Evolutionary conservation across 2,113 vertebrate genomes (phyloP).

Genomic region (Apaloderma vittatum): DNA sequence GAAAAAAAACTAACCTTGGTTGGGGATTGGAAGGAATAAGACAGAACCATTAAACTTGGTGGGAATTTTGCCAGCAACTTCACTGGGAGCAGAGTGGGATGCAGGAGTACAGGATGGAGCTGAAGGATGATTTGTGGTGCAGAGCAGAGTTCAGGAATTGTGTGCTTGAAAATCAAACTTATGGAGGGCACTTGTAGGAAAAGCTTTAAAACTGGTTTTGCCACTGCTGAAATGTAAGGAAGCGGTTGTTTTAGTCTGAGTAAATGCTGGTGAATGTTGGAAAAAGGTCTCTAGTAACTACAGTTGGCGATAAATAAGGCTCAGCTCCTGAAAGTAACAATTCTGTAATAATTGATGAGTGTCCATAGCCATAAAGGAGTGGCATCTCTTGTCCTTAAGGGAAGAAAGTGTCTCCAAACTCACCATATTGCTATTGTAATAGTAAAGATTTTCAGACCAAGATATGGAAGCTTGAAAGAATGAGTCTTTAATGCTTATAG

Average conservation of each 20-base stretch:
- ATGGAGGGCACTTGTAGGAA: neutral
- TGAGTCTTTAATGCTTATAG: neutral
- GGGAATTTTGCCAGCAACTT: slow-evolving; percentile 45
- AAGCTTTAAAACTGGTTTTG: neutral
- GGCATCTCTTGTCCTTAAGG: neutral
- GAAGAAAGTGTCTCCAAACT: neutral
- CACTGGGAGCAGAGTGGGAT: neutral
- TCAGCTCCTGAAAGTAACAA: neutral
- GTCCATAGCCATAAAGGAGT: neutral
- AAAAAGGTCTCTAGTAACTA: neutral
- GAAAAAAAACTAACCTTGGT: slow-evolving; percentile 43
- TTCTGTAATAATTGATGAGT: neutral
- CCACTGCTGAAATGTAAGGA: neutral
- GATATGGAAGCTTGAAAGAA: neutral
- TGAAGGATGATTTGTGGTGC: neutral
- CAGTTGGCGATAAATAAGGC: neutral
- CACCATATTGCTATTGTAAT: neutral
- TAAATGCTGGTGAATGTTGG: neutral
- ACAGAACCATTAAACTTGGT: neutral
- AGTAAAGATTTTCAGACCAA: neutral
- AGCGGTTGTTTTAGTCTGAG: neutral
- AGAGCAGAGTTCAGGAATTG: neutral
- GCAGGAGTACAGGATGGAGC: neutral
- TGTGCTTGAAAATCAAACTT: neutral
- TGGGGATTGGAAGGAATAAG: neutral